phyloP scores from a whole-genome alignment of 2,888 invertebrate genomes.

The Acholoe squamosa region DNA sequence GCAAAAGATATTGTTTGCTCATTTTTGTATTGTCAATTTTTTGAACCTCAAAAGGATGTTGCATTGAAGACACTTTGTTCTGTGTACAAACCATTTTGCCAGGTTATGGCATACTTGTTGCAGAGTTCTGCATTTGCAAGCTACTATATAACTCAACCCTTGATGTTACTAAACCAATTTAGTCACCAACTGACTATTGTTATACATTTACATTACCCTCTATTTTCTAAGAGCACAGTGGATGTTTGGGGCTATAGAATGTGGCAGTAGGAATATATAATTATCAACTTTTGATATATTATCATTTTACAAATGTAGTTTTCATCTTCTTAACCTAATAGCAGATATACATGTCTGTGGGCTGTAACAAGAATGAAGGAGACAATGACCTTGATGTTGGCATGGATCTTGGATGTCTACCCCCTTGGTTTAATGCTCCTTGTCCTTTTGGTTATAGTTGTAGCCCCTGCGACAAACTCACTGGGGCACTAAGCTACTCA shows the following conservation, averaged over 20 bases:
- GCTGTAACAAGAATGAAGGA: constrained; percentile 61
- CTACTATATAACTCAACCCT: constrained; percentile 59
- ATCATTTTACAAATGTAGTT: constrained; percentile 61
- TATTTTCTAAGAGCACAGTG: constrained; percentile 61
- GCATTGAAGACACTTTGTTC: constrained; percentile 39
- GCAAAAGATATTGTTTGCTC: no score
- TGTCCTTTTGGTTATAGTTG: no score
- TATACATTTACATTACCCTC: constrained; percentile 60
- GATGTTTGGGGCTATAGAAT: constrained; percentile 60
- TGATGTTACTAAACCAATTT: constrained; percentile 59
- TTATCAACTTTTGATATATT: constrained; percentile 59
- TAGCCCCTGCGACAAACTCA: no score
- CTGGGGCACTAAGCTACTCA: no score
- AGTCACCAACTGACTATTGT: constrained; percentile 53
- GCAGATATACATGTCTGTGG: constrained; percentile 37
- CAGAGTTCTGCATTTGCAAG: constrained; percentile 58
- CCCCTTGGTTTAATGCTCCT: no score
- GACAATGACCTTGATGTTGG: constrained; percentile 11
- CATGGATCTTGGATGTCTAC: not conserved
- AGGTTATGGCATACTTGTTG: constrained; percentile 61
- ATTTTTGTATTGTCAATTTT: constrained; percentile 57
- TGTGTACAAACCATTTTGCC: constrained; percentile 58
- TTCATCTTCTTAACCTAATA: constrained; percentile 52
- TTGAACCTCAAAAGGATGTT: constrained; percentile 52
- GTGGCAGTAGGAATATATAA: constrained; percentile 58